Base-by-base conservation (phyloP, 2,113 vertebrate species). In the Istiophorus platypterus region DNA sequence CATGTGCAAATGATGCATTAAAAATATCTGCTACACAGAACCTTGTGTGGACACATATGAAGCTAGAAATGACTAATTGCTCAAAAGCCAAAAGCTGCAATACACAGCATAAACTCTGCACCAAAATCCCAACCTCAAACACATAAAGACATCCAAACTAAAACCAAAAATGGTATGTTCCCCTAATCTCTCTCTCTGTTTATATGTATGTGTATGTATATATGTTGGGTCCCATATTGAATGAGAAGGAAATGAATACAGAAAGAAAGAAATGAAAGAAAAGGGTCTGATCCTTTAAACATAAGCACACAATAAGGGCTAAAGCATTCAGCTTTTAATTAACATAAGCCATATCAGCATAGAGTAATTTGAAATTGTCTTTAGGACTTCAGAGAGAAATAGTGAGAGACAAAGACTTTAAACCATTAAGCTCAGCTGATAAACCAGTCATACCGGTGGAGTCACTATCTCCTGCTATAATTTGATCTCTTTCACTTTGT, bases 301-400 rank as follows among this genome's bases (percentile, higher is more conserved):
- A 80, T 74, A 75, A 75, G 58, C 42, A 58, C 78, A 90, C 78
- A 91, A 90, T 90, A 72, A 82, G 47, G 82, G 75, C 56, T 63
- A 74, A 87, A 79, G 69, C 71, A 82, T 84, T 82, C 74, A 73
- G 88, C 83, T 91, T 94, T 93, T 93, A 92, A 94, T 93, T 91
- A 93, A 90, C 92, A 91, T 92, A 71, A 87, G 81, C 68, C 80
- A 61, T 91, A 91, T 93, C 88, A 91, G 87, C 70, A 34, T 54
- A 31, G 61, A 85, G 77, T 87, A 49, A 90, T 92, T 90, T 90
- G 65, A 91, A 91, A 89, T 88, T 86, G 90, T 91, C 86, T 90
- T 78, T 66, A 82, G 70, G 87, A 90, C 90, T 82, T 87, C 77
- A 90, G 79, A 92, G 82, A 82, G 77, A 84, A 49, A 79, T 66